Percentiles rank a stretch among this genome's conserved stretches.
Conservation (phyloP, 2,113 vertebrate genomes). For the Corythornis madagascariensis region DNA sequence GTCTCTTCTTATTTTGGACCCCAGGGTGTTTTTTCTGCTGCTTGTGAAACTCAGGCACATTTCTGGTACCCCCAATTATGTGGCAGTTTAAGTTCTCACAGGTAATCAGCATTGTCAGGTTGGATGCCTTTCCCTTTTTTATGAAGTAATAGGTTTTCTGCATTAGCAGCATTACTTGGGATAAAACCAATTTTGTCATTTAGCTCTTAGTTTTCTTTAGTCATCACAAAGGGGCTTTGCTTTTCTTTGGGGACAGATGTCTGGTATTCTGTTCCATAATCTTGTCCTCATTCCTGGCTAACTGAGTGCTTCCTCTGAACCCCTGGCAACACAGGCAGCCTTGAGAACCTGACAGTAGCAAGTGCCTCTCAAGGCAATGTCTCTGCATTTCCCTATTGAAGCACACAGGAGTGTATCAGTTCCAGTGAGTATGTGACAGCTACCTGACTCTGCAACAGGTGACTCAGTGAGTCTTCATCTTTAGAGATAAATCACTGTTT, state of each 20-base stretch:
- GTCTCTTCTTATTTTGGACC: fast-evolving
- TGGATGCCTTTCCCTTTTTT: background rate
- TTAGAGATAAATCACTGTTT: background rate
- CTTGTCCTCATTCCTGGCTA: background rate
- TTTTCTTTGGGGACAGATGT: background rate
- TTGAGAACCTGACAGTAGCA: background rate
- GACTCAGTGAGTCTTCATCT: background rate
- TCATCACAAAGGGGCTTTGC: background rate
- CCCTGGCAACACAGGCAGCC: background rate
- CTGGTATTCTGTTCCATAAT: background rate
- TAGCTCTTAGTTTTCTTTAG: background rate
- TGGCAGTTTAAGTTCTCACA: background rate
- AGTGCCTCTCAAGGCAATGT: background rate
- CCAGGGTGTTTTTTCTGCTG: background rate
- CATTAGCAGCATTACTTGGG: background rate
- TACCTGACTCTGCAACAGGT: background rate
- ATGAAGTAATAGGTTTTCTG: background rate
- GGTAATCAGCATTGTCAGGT: background rate
- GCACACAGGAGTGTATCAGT: background rate
- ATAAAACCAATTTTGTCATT: background rate
- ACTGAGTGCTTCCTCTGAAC: background rate
- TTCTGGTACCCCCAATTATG: background rate
- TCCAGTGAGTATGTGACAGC: background rate
- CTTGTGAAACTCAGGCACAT: background rate
- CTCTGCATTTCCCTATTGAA: background rate